These are phyloP conservation scores for Phalera bucephala DNA, from an alignment of 2,888 invertebrate species.

Conservation along the genomic window DNA sequence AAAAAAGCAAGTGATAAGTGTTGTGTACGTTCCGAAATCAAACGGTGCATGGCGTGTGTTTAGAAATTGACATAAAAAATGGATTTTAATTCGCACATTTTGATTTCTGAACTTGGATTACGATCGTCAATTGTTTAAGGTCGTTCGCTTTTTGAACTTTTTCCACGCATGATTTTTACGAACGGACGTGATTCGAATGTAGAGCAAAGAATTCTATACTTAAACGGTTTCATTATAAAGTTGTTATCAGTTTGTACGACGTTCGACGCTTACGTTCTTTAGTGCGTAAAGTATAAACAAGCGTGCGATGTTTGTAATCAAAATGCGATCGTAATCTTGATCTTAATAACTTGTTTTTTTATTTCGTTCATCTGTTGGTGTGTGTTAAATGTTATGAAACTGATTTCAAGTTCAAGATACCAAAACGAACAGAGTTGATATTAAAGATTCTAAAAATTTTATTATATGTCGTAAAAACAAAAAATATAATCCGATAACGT, in stretches of 20 bases:
- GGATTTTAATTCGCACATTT: conserved; percentile 29
- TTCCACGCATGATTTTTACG: background rate
- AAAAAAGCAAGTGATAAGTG: conserved; percentile 60
- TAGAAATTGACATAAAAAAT: conserved; percentile 20
- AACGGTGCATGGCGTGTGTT: conserved; percentile 44
- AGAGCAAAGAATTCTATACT: too few species aligned
- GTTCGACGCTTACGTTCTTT: conserved; percentile 2
- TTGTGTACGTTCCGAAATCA: conserved; percentile 74
- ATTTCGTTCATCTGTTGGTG: background rate
- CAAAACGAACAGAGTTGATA: too few species aligned
- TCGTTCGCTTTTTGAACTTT: background rate
- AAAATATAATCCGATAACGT: too few species aligned
- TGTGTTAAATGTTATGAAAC: background rate
- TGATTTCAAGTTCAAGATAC: too few species aligned
- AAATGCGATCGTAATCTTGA: conserved; percentile 28
- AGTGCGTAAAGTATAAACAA: background rate
- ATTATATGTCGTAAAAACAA: too few species aligned
- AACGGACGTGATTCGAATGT: too few species aligned
- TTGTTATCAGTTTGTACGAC: too few species aligned
- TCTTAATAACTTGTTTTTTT: conserved; percentile 14
- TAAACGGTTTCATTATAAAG: too few species aligned
- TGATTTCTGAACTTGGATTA: conserved; percentile 38
- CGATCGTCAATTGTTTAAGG: conserved; percentile 2
- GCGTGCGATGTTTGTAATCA: conserved; percentile 9
- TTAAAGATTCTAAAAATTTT: too few species aligned